Percentiles rank a stretch among this genome's conserved stretches.
These are phyloP conservation scores for Siniperca obscura DNA, from an alignment of 2,797 vertebrate genomes.

Conservation along the genomic window DNA sequence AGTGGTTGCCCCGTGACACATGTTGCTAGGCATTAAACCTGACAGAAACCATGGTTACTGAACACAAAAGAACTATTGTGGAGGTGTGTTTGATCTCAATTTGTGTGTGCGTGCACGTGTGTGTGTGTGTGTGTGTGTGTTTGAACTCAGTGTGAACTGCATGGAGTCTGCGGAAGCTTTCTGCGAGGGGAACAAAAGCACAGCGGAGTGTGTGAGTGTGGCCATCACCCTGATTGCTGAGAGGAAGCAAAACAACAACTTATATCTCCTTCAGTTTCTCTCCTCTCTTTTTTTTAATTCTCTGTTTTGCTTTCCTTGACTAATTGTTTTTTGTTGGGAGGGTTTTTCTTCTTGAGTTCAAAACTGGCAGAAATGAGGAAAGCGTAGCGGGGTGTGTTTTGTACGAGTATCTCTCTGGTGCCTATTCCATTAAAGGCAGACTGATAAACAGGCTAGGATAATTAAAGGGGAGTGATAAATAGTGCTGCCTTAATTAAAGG, in stretches of 20 bases:
- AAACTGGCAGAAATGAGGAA: slow-evolving; percentile 78
- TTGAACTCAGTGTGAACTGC: slow-evolving; percentile 82
- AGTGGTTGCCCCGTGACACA: slow-evolving; percentile 83
- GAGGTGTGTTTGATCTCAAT: slow-evolving; percentile 83
- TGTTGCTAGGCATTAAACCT: slow-evolving; percentile 87
- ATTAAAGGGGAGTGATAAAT: slow-evolving; percentile 90
- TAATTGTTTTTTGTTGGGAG: slow-evolving; percentile 77
- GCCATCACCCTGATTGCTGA: slow-evolving; percentile 80
- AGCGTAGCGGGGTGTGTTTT: slow-evolving; percentile 80
- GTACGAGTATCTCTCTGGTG: slow-evolving; percentile 83
- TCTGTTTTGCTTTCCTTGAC: slow-evolving; percentile 64
- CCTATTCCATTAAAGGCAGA: slow-evolving; percentile 87
- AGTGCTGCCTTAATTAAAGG: slow-evolving; percentile 88
- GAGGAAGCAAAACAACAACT: slow-evolving; percentile 79
- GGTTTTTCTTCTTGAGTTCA: slow-evolving; percentile 72
- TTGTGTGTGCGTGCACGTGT: slow-evolving; percentile 55
- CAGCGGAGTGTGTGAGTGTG: slow-evolving; percentile 73
- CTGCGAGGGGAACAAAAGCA: slow-evolving; percentile 79
- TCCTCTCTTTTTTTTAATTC: slow-evolving; percentile 67
- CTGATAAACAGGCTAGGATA: slow-evolving; percentile 89
- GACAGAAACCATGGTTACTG: slow-evolving; percentile 85
- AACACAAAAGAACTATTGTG: slow-evolving; percentile 83
- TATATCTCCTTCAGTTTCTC: slow-evolving; percentile 75
- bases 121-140: slow-evolving; percentile 61
- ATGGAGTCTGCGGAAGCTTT: slow-evolving; percentile 80